Evolutionary conservation across 1,140 invertebrate species (phyloP), one percentile per base, ranked within the genome.

Genomic region (Saxidomus purpurata): DNA sequence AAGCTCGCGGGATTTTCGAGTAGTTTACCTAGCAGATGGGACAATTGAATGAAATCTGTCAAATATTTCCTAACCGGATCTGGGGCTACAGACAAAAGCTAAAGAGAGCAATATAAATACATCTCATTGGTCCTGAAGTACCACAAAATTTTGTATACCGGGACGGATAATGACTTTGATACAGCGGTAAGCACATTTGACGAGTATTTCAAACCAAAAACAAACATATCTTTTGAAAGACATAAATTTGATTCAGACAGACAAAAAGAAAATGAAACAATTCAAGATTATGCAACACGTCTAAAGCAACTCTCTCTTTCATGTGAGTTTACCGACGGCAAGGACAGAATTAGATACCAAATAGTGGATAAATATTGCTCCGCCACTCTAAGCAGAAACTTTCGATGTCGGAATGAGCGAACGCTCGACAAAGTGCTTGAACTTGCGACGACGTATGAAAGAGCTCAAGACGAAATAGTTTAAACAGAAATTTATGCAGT

Each of bases 261-360:
- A 55, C 43, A 36, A 55, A 34, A 59, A 17, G 19, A 22, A 4
- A 17, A 25, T 34, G 52, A 59, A 52, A 9, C 40, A 28, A 47
- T 89, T 0, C 31, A 89, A 22, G 67, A 77, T 36, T 89, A 36
- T 84, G 28, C 47, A 1, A 84, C 81, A 13, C 28, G 69, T 52
- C 40, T 89, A 19, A 55, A 47, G 49, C 63, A 84, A 22, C 63
- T 52, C 36, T 34, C 88, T 1, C 28, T 59, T 34, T 25, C 31
- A 11, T 92, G 90, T 90, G 55, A 87, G 34, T 92, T 92, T 76
- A 28, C 15, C 11, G 71, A 77, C 19, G 22, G 22, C n/a, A n/a
- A 80, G 9, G 80, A 85, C 6, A 52, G 52, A 55, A 91, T 91
- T 15, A 19, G 91, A 9, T 79, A 87, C 25, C 79, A 91, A 34